Conservation (phyloP, 2,113 vertebrate genomes). For the Calypte anna region DNA sequence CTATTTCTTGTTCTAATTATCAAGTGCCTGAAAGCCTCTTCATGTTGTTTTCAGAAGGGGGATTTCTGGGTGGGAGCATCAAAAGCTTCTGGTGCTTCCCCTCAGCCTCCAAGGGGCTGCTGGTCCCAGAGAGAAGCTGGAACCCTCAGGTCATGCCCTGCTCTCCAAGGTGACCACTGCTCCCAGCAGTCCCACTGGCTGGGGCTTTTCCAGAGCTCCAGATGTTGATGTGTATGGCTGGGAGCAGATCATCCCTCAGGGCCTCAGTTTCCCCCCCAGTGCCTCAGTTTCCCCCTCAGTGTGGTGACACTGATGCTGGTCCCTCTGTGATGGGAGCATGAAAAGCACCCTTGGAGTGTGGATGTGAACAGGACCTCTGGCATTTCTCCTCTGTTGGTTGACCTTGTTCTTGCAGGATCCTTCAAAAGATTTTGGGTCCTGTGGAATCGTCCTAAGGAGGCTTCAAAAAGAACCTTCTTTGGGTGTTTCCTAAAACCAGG, state of each 20-base stretch:
- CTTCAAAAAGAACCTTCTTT: not conserved
- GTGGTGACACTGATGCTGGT: not conserved
- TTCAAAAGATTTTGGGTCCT: not conserved
- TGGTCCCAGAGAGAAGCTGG: not conserved
- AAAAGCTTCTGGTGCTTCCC: not conserved
- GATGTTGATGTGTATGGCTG: fast-evolving
- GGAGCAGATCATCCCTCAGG: not conserved
- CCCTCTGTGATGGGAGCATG: not conserved
- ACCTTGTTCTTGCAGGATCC: not conserved
- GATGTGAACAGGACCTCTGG: not conserved
- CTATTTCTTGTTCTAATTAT: not conserved
- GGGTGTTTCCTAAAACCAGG: not conserved
- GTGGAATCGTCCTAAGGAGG: not conserved
- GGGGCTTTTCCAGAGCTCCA: not conserved
- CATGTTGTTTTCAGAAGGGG: not conserved
- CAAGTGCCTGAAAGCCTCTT: not conserved
- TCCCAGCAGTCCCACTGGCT: not conserved
- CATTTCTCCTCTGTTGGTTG: not conserved
- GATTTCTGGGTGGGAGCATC: not conserved
- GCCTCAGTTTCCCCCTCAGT: not conserved
- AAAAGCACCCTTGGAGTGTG: not conserved
- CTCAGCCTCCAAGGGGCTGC: not conserved
- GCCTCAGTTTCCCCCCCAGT: not conserved
- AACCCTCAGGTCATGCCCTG: not conserved
- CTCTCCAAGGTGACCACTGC: not conserved